These are phyloP conservation scores for Acanthococcus lagerstroemiae DNA, from an alignment of 2,888 invertebrate genomes.

Conservation along the genomic window DNA sequence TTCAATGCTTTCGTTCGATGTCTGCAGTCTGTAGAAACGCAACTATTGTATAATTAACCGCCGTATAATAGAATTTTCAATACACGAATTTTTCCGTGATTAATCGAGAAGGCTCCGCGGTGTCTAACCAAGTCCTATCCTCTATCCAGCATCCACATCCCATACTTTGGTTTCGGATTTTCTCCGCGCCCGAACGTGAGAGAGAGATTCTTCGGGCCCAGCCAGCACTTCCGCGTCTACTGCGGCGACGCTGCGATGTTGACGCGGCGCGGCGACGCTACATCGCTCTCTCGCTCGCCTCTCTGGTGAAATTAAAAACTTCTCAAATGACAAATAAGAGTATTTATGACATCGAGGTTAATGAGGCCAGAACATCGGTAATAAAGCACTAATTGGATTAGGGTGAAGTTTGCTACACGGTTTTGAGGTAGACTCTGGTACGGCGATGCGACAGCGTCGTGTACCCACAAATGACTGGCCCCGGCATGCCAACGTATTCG, in stretches of 20 bases:
- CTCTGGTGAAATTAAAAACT: constrained; percentile 16
- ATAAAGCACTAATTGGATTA: constrained; percentile 10
- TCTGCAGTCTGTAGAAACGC: too few species aligned
- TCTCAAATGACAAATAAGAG: constrained; percentile 24
- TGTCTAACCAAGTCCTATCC: too few species aligned
- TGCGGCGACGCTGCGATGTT: too few species aligned
- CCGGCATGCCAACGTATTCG: too few species aligned
- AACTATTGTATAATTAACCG: neutral
- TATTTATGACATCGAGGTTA: constrained; percentile 25
- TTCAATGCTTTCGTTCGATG: neutral
- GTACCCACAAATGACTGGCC: too few species aligned
- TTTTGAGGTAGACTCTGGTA: too few species aligned
- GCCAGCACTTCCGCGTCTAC: neutral
- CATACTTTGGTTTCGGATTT: too few species aligned
- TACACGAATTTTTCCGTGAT: neutral
- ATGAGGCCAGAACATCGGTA: constrained; percentile 25
- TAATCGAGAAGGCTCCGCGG: neutral
- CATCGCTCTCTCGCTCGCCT: too few species aligned
- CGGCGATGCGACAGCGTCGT: too few species aligned
- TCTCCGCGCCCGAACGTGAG: too few species aligned
- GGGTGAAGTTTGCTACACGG: constrained; percentile 1
- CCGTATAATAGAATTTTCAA: neutral
- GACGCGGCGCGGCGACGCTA: too few species aligned
- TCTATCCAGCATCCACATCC: too few species aligned
- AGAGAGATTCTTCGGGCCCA: neutral